These are phyloP conservation scores for Bryconaethiops microstoma DNA, from an alignment of 2,797 vertebrate species.

Conservation along the genomic window DNA sequence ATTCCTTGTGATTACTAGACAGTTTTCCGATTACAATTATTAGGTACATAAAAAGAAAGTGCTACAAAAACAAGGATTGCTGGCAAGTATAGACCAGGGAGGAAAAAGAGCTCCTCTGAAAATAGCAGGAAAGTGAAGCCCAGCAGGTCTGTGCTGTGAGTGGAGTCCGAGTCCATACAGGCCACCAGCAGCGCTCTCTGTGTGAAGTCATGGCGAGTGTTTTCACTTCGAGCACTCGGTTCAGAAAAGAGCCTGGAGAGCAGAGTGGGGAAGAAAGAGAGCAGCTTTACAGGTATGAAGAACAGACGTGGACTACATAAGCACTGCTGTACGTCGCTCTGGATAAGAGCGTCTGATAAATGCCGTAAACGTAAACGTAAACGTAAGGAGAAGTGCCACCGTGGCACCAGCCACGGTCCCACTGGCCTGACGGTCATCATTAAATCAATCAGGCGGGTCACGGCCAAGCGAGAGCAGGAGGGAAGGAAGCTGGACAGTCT, in stretches of 20 bases:
- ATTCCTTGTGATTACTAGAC: background rate
- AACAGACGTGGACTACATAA: too few species aligned
- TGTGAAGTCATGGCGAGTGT: conserved; percentile 11
- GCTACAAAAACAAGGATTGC: background rate
- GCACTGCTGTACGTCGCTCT: too few species aligned
- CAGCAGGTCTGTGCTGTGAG: background rate
- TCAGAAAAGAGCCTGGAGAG: conserved; percentile 10
- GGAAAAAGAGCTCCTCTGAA: background rate
- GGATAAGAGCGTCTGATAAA: too few species aligned
- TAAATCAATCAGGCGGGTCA: conserved; percentile 43
- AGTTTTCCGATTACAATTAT: background rate
- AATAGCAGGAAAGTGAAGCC: background rate
- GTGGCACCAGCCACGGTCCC: conserved; percentile 16
- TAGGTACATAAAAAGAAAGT: background rate
- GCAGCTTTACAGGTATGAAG: too few species aligned
- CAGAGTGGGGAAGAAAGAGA: background rate
- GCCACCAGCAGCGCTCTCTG: conserved; percentile 13
- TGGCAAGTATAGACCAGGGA: background rate
- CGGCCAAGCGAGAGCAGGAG: conserved; percentile 6
- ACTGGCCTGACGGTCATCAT: conserved; percentile 32
- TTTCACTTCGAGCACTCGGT: conserved; percentile 9
- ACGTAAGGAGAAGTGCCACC: background rate
- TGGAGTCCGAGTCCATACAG: background rate
- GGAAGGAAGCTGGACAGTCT: background rate
- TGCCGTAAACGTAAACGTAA: background rate